phyloP scores from a whole-genome alignment of 2,888 invertebrate species.

The Phaedon cochleariae region DNA sequence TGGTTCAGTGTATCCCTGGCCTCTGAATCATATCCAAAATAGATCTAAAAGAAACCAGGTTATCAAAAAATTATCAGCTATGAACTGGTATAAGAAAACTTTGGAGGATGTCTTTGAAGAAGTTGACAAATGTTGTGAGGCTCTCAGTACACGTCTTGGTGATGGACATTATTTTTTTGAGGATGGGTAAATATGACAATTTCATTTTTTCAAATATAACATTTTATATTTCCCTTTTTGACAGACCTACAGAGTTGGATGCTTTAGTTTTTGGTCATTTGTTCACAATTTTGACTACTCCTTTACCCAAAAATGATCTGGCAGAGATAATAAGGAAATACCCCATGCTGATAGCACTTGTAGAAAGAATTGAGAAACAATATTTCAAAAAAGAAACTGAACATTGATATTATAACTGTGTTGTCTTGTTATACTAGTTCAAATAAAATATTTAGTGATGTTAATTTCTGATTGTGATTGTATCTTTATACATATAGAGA shows the following conservation, averaged over 20 bases:
- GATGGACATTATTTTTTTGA: constrained; percentile 85
- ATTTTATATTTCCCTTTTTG: constrained; percentile 50
- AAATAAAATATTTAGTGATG: background rate
- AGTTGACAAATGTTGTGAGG: constrained; percentile 87
- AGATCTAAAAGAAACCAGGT: constrained; percentile 77
- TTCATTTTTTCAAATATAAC: background rate
- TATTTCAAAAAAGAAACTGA: constrained; percentile 70
- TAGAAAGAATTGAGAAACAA: constrained; percentile 82
- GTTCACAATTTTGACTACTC: constrained; percentile 92
- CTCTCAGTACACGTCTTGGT: constrained; percentile 84
- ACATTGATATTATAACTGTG: background rate
- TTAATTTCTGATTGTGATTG: background rate
- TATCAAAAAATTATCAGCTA: constrained; percentile 75
- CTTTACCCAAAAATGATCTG: constrained; percentile 82
- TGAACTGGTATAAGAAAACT: constrained; percentile 84
- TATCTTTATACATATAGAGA: too few relatives aligned
- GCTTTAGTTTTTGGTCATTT: constrained; percentile 97
- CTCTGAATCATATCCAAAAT: constrained; percentile 83
- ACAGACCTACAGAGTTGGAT: constrained; percentile 94
- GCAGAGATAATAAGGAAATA: constrained; percentile 82
- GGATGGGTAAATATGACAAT: constrained; percentile 68
- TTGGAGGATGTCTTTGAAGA: constrained; percentile 80
- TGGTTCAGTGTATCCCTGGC: constrained; percentile 94
- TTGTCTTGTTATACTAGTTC: background rate
- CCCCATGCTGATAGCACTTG: constrained; percentile 80